Percentiles rank a stretch among this genome's conserved stretches.
These are phyloP conservation scores for Lithophane semibrunnea DNA, from an alignment of 2,888 invertebrate genomes.

Conservation along the genomic window DNA sequence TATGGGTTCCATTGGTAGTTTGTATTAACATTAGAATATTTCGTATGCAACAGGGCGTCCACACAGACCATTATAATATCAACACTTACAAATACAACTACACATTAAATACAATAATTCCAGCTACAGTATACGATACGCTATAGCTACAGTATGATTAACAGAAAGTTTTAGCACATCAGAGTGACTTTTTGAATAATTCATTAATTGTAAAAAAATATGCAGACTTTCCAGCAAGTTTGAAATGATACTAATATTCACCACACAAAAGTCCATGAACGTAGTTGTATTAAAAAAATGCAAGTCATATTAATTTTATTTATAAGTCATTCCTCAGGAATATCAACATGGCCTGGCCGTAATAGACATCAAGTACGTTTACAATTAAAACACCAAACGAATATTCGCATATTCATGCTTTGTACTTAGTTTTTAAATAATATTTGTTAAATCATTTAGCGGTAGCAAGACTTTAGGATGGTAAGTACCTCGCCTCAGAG, in stretches of 20 bases:
- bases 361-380: conserved; percentile 34
- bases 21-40: neutral
- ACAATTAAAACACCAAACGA: neutral
- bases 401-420: conserved; percentile 9
- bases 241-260: neutral
- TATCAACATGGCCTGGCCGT: neutral
- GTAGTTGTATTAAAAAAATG: neutral
- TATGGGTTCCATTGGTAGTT: neutral
- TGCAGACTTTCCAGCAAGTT: neutral
- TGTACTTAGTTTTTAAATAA: conserved; percentile 1
- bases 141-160: neutral
- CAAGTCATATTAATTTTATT: neutral
- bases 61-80: conserved; percentile 5
- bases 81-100: conserved; percentile 45
- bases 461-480: neutral
- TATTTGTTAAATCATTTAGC: neutral
- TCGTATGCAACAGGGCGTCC: conserved; percentile 41
- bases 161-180: conserved; percentile 3
- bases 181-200: neutral
- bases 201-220: neutral
- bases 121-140: conserved; percentile 17
- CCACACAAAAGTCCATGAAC: neutral
- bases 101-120: conserved; percentile 22
- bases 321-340: neutral
- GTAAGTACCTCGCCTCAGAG: neutral